Percentiles rank a stretch among this genome's conserved stretches.
Conservation (phyloP, 2,113 vertebrate genomes). For the Rhabdornis inornatus region DNA sequence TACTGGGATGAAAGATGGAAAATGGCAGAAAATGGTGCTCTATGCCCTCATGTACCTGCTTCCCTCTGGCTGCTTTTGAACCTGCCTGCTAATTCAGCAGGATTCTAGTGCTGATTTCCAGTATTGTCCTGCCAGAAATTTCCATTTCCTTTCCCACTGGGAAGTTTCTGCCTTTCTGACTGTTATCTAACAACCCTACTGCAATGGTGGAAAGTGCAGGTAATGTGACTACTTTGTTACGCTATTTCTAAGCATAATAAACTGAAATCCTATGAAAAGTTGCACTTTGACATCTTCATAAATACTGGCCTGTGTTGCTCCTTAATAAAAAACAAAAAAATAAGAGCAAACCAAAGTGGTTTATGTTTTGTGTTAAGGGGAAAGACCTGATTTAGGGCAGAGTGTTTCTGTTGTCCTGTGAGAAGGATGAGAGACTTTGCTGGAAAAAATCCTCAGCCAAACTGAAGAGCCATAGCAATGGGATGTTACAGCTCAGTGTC, state of each 20-base stretch:
- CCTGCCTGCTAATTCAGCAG: not conserved
- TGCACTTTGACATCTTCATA: not conserved
- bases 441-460: not conserved
- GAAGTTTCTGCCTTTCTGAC: not conserved
- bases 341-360: not conserved
- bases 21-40: not conserved
- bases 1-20: not conserved
- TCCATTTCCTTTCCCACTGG: not conserved
- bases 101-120: not conserved
- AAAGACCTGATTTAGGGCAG: not conserved
- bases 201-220: not conserved
- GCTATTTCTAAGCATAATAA: not conserved
- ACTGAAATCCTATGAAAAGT: not conserved
- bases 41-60: not conserved
- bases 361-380: not conserved
- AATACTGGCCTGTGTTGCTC: not conserved
- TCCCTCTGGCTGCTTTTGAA: not conserved
- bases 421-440: not conserved
- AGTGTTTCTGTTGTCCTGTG: not conserved
- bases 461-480: not conserved
- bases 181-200: not conserved
- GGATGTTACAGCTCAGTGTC: not conserved
- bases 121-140: not conserved
- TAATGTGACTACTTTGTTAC: not conserved
- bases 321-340: not conserved